phyloP scores from a whole-genome alignment of 1,140 invertebrate genomes.

The Drosophila athabasca region DNA sequence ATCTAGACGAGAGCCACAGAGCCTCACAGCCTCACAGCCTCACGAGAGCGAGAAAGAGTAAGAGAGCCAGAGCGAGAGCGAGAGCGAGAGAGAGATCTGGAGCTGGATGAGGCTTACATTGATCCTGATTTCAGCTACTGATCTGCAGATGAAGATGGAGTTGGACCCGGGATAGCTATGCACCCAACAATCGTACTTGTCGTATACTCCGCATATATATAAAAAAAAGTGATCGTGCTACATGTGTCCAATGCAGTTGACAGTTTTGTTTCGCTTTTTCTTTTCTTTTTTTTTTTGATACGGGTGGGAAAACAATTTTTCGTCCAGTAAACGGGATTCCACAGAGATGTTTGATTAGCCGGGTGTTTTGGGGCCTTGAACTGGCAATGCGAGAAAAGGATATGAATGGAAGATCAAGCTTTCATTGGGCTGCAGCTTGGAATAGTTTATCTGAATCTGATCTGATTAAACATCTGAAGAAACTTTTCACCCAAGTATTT shows the following conservation, averaged over 20 bases:
- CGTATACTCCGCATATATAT: neutral
- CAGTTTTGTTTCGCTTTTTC: conserved; percentile 70
- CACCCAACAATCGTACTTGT: conserved; percentile 12
- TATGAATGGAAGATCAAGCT: no score
- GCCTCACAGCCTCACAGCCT: neutral
- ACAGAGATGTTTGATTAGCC: conserved; percentile 48
- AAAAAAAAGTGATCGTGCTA: conserved; percentile 74
- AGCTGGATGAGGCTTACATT: conserved; percentile 66
- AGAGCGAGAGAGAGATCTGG: conserved; percentile 22
- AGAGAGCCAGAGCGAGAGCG: conserved; percentile 13
- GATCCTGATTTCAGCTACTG: conserved; percentile 80
- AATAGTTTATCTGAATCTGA: no score
- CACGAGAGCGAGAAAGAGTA: no score
- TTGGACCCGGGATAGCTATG: conserved; percentile 9
- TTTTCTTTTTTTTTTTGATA: conserved; percentile 27
- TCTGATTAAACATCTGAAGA: no score
- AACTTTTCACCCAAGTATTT: no score
- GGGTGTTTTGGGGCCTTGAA: conserved; percentile 18
- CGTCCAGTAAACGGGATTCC: conserved; percentile 31
- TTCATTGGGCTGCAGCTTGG: no score
- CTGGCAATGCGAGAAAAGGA: neutral
- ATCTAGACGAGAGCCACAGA: conserved; percentile 64
- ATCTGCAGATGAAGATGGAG: conserved; percentile 56
- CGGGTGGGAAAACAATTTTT: conserved; percentile 61
- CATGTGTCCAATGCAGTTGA: conserved; percentile 71